These are phyloP conservation scores for Tiliqua scincoides DNA, from an alignment of 2,113 vertebrate species.

Conservation along the genomic window DNA sequence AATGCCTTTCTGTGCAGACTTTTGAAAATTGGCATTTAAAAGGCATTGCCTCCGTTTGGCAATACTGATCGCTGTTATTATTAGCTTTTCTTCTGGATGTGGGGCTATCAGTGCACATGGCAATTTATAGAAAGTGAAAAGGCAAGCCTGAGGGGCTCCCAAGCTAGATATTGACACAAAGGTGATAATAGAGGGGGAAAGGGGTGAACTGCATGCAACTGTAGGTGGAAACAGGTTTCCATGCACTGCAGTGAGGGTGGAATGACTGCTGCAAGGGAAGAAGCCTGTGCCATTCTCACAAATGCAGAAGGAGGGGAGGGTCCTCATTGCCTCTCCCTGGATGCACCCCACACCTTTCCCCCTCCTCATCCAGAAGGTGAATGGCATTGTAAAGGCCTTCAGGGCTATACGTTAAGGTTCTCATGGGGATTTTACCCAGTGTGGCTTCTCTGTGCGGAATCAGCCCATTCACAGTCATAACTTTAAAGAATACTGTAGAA, in stretches of 20 bases:
- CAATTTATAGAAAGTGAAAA: no score
- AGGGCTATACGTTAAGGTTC: background rate
- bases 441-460: background rate
- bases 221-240: background rate
- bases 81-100: no score
- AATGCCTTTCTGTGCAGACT: background rate
- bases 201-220: no score
- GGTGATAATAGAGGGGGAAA: no score
- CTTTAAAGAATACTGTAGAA: no score
- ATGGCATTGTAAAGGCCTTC: background rate
- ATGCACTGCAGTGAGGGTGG: background rate
- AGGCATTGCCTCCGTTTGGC: background rate
- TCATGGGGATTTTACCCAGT: background rate
- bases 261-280: background rate
- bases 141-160: no score
- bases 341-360: no score
- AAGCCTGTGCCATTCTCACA: background rate
- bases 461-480: no score
- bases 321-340: background rate
- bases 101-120: no score
- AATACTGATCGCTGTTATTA: no score
- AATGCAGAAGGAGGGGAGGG: background rate
- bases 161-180: no score
- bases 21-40: background rate
- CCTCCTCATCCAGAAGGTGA: background rate